These are phyloP conservation scores for Spea multiplicata DNA, from an alignment of 2,113 vertebrate species.

Conservation along the genomic window DNA sequence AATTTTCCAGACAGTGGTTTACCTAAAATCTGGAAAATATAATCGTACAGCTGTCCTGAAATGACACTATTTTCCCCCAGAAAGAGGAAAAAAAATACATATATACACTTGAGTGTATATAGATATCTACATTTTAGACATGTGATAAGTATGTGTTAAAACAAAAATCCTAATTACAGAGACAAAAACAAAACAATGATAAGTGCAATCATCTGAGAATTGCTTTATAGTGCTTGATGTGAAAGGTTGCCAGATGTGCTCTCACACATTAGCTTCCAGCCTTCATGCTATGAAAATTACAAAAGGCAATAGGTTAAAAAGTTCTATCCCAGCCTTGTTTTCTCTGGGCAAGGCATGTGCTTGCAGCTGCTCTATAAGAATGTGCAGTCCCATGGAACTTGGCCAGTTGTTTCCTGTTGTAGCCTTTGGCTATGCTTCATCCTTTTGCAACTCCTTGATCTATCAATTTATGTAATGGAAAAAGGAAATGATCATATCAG, in stretches of 20 bases:
- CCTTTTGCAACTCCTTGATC: slow-evolving; percentile 37
- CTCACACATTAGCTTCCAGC: slow-evolving; percentile 35
- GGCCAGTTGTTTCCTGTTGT: slow-evolving; percentile 43
- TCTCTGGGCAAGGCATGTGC: slow-evolving; percentile 40
- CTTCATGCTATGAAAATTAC: slow-evolving; percentile 45
- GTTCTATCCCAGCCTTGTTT: slow-evolving; percentile 34
- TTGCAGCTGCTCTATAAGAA: slow-evolving; percentile 39
- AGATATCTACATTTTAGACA: slow-evolving; percentile 27
- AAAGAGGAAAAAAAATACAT: slow-evolving; percentile 5
- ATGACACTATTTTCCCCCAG: slow-evolving; percentile 30
- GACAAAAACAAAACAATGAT: slow-evolving; percentile 12
- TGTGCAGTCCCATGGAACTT: slow-evolving; percentile 40
- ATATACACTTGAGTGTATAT: background rate
- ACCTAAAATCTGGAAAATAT: slow-evolving; percentile 48
- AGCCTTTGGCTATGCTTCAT: slow-evolving; percentile 41
- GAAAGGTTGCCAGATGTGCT: slow-evolving; percentile 47
- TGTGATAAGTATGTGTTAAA: slow-evolving; percentile 19
- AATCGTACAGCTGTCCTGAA: slow-evolving; percentile 53
- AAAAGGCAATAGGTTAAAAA: slow-evolving; percentile 47
- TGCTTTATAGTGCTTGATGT: slow-evolving; percentile 36
- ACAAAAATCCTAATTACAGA: slow-evolving; percentile 37
- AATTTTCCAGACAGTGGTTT: slow-evolving; percentile 54
- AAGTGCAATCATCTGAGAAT: slow-evolving; percentile 35
- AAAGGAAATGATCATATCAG: slow-evolving; percentile 61
- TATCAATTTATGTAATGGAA: slow-evolving; percentile 55